These are phyloP conservation scores for Umimayanthus kanabou DNA, from an alignment of 92 coral and sea anemone species.

Conservation along the genomic window DNA sequence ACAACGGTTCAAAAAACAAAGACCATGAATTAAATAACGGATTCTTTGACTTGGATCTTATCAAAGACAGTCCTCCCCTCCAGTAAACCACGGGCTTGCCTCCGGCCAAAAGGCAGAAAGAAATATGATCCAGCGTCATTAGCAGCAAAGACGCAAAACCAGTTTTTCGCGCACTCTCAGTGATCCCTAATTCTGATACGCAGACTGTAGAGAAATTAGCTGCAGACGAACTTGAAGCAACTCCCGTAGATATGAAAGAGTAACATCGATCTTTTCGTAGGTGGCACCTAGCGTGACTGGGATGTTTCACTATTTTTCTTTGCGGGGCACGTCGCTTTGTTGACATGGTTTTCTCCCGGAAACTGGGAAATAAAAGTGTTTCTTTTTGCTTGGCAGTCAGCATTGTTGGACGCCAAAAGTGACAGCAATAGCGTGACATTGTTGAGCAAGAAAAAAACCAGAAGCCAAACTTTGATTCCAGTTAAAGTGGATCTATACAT, in stretches of 20 bases:
- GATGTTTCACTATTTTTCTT: too few relatives aligned
- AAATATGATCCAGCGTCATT: constrained; percentile 31
- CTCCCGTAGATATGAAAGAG: constrained; percentile 11
- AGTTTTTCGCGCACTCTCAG: background rate
- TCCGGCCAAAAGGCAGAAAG: constrained; percentile 24
- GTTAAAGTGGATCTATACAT: too few relatives aligned
- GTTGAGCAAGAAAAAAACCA: too few relatives aligned
- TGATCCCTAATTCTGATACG: constrained; percentile 18
- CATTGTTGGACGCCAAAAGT: too few relatives aligned
- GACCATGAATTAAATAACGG: constrained; percentile 5
- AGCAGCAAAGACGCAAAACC: constrained; percentile 27
- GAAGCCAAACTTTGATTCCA: too few relatives aligned
- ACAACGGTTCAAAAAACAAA: constrained; percentile 26
- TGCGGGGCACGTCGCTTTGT: background rate
- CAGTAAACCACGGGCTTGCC: constrained; percentile 17
- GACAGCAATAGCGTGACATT: too few relatives aligned
- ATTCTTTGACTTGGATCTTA: background rate
- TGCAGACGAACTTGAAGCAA: background rate
- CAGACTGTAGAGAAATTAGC: background rate
- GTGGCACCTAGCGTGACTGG: too few relatives aligned
- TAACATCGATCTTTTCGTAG: too few relatives aligned
- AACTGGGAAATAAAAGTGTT: too few relatives aligned
- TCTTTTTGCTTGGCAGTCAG: too few relatives aligned
- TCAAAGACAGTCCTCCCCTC: constrained; percentile 18
- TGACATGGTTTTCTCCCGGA: too few relatives aligned